phyloP scores from a whole-genome alignment of 2,888 invertebrate genomes.

The Pseudeuparius sepicola region DNA sequence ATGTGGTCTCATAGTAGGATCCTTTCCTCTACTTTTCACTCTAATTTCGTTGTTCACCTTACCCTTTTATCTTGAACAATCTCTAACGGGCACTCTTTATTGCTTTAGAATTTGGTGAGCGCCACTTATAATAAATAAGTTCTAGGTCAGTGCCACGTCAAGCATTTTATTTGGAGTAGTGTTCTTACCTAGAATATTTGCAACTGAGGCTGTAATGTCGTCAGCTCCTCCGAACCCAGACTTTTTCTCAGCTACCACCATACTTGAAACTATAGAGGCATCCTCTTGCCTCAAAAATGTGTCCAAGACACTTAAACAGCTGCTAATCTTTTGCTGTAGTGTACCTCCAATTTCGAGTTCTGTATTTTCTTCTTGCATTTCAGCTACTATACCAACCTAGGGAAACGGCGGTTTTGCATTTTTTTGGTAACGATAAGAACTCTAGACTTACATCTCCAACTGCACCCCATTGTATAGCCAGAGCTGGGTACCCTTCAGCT shows the following conservation, averaged over 20 bases:
- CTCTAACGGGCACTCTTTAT: too few species aligned
- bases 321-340: slow-evolving; percentile 55
- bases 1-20: too few species aligned
- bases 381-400: slow-evolving; percentile 54
- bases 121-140: too few species aligned
- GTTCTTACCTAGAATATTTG: slow-evolving; percentile 45
- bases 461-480: slow-evolving; percentile 90
- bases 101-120: too few species aligned
- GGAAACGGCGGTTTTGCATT: slow-evolving; percentile 10
- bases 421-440: slow-evolving; percentile 1
- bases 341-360: slow-evolving; percentile 48
- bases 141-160: too few species aligned
- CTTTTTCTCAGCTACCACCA: slow-evolving; percentile 79
- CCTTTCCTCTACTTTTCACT: too few species aligned
- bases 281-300: slow-evolving; percentile 56
- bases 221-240: slow-evolving; percentile 49
- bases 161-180: too few species aligned
- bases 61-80: too few species aligned
- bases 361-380: slow-evolving; percentile 41
- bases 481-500: slow-evolving; percentile 59
- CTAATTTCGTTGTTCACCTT: too few species aligned
- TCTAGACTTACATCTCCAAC: slow-evolving; percentile 67
- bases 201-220: slow-evolving; percentile 61
- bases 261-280: slow-evolving; percentile 61
- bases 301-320: slow-evolving; percentile 53